Percentiles rank a stretch among this genome's conserved stretches.
Evolutionary conservation across 2,797 vertebrate genomes (phyloP).

Genomic region (Sandelia bainsii): DNA sequence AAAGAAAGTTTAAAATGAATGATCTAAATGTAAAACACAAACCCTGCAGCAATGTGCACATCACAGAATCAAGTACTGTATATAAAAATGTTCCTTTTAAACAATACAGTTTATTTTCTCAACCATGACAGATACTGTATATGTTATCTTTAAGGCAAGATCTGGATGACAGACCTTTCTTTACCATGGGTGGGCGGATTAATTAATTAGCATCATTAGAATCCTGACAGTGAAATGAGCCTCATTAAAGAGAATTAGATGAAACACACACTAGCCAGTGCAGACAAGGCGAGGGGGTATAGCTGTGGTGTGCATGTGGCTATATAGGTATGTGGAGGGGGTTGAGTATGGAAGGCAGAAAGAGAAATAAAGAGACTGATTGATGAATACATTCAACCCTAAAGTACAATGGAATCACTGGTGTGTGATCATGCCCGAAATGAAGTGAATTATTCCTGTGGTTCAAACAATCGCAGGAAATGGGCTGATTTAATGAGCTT

Average conservation of each 20-base stretch:
- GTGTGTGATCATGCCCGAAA: background rate
- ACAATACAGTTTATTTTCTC: constrained; percentile 69
- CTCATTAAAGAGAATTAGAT: constrained; percentile 81
- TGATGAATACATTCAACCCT: constrained; percentile 26
- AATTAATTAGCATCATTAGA: constrained; percentile 85
- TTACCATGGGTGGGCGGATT: constrained; percentile 75
- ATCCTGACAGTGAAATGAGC: constrained; percentile 83
- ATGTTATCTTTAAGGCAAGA: constrained; percentile 60
- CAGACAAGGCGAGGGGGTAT: background rate
- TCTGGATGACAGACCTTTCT: constrained; percentile 66
- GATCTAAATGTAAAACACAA: constrained; percentile 12
- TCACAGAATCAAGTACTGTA: background rate
- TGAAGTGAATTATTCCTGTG: background rate
- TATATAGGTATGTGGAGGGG: background rate
- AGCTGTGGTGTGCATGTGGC: background rate
- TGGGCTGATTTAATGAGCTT: constrained; percentile 21
- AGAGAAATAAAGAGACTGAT: constrained; percentile 21
- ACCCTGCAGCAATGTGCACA: constrained; percentile 12
- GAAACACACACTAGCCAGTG: constrained; percentile 73
- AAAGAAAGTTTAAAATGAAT: background rate
- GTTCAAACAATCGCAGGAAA: constrained; percentile 25
- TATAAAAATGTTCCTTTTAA: constrained; percentile 20
- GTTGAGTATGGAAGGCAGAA: constrained; percentile 1
- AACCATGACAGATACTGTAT: constrained; percentile 59
- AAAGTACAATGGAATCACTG: constrained; percentile 11